phyloP scores from a whole-genome alignment of 2,797 vertebrate genomes.

The Sebastes steindachneri region DNA sequence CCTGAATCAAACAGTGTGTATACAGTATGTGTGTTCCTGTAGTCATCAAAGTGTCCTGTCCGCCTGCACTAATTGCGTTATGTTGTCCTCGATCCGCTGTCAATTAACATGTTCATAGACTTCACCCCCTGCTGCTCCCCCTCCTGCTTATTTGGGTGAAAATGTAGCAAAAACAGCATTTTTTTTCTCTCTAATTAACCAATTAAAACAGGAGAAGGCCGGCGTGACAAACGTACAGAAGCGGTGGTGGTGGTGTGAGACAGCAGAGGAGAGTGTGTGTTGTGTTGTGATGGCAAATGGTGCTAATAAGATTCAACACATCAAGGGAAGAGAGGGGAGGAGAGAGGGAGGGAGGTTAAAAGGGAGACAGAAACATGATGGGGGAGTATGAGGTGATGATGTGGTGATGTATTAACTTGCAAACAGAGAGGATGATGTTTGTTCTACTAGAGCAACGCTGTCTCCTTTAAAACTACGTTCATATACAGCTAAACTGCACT shows the following conservation, averaged over 20 bases:
- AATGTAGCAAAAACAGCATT: slow-evolving; percentile 38
- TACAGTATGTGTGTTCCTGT: neutral
- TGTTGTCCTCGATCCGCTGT: slow-evolving; percentile 37
- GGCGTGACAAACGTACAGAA: slow-evolving; percentile 13
- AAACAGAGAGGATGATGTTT: neutral
- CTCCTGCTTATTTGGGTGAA: neutral
- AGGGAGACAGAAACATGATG: neutral
- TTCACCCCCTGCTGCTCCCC: neutral
- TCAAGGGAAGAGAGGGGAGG: neutral
- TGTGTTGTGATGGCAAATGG: neutral
- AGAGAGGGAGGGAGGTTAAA: neutral
- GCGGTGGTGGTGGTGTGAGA: neutral
- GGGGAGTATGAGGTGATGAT: neutral
- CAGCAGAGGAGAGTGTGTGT: neutral
- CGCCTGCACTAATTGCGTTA: slow-evolving; percentile 53
- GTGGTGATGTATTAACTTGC: slow-evolving; percentile 5
- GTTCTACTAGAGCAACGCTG: neutral
- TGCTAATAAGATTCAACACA: slow-evolving; percentile 43
- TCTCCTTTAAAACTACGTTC: too few species aligned
- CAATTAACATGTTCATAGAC: slow-evolving; percentile 57
- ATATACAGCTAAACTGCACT: too few species aligned
- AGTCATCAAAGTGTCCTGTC: slow-evolving; percentile 45
- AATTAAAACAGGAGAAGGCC: slow-evolving; percentile 48
- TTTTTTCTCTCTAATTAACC: slow-evolving; percentile 38
- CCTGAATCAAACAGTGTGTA: slow-evolving; percentile 21